Percentiles rank a stretch among this genome's conserved stretches.
These are phyloP conservation scores for Macrotus californicus DNA, from an alignment of 2,113 vertebrate genomes.

Conservation along the genomic window DNA sequence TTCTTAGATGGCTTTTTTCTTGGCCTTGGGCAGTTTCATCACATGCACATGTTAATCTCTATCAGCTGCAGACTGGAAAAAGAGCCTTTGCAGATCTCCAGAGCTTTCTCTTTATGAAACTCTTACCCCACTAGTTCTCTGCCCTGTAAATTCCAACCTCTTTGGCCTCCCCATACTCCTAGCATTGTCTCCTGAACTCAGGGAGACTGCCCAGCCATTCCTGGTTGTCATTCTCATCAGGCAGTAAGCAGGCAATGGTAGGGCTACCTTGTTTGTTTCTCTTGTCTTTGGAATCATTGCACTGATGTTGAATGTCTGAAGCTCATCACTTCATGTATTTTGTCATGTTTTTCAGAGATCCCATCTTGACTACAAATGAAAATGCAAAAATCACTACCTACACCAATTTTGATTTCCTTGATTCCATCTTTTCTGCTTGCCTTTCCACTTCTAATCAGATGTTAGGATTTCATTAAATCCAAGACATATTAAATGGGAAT, in stretches of 20 bases:
- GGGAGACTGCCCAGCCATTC: background rate
- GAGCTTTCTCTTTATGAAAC: background rate
- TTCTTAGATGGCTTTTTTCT: background rate
- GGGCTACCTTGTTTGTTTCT: background rate
- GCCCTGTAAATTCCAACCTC: background rate
- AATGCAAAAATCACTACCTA: background rate
- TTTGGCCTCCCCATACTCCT: background rate
- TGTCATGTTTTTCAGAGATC: background rate
- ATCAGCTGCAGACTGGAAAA: background rate
- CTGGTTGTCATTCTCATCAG: background rate
- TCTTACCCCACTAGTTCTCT: background rate
- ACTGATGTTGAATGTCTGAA: background rate
- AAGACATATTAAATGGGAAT: background rate
- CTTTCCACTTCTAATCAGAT: background rate
- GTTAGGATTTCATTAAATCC: background rate
- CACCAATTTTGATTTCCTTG: background rate
- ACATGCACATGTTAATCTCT: fast-evolving
- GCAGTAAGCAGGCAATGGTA: background rate
- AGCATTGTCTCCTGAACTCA: no score
- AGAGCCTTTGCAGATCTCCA: background rate
- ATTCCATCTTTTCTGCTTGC: background rate
- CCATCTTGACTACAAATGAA: background rate
- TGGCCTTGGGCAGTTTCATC: background rate
- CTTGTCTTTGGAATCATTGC: background rate
- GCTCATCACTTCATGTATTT: background rate